These are phyloP conservation scores for Colletes latitarsis DNA, from an alignment of 1,140 invertebrate species.

Conservation along the genomic window DNA sequence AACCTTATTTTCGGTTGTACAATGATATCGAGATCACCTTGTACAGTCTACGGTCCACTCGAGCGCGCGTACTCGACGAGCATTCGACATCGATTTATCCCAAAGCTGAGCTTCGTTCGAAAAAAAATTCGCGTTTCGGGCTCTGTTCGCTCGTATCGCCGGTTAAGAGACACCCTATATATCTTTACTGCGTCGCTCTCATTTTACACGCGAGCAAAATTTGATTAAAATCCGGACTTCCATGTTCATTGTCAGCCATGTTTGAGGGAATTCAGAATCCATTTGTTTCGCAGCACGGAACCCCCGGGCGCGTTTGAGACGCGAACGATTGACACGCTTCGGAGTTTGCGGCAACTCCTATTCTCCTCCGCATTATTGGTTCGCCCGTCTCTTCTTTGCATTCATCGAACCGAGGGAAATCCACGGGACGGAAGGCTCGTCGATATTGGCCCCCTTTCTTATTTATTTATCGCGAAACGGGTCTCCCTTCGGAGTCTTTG, in stretches of 20 bases:
- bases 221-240: too few relatives aligned
- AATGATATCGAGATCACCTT: too few relatives aligned
- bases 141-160: too few relatives aligned
- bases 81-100: too few relatives aligned
- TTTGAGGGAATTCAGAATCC: background rate
- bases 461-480: constrained; percentile 39
- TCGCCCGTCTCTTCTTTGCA: background rate
- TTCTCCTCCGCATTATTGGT: constrained; percentile 2
- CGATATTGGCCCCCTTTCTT: constrained; percentile 43
- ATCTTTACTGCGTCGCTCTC: constrained; percentile 30
- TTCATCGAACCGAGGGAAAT: constrained; percentile 14
- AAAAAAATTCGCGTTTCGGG: too few relatives aligned
- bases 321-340: background rate
- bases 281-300: background rate
- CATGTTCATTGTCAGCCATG: background rate
- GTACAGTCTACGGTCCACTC: too few relatives aligned
- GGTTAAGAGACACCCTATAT: background rate
- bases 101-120: too few relatives aligned
- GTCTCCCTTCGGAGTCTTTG: constrained; percentile 23
- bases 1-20: too few relatives aligned
- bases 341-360: background rate
- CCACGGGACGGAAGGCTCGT: constrained; percentile 22
- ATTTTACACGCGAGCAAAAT: background rate
- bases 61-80: too few relatives aligned
- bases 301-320: too few relatives aligned